Base-by-base conservation (phyloP, 2,888 invertebrate genomes). In the Drosophila neotestacea region DNA sequence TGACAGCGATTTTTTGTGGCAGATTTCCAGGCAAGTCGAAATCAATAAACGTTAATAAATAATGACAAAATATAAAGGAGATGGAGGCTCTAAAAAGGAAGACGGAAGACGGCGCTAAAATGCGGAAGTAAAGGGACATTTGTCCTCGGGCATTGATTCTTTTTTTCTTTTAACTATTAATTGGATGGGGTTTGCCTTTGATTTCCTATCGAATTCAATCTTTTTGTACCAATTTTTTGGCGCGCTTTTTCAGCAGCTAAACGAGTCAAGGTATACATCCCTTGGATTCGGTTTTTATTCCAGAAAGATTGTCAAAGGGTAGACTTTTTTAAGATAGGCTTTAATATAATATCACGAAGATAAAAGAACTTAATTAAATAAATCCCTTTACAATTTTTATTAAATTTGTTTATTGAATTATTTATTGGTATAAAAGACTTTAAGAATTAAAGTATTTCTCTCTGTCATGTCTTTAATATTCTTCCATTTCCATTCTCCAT, bases 21-120 rank as follows among this genome's bases (percentile, higher is more conserved):
- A 72, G 85, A 81, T 78, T 66, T 65, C 38, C 68, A 61, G 44
- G 77, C 80, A 77, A 77, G 71, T 73, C 82, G 80, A 79, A 83
- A 81, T 89, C 86, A 81, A 87, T 85, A 81, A 73, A 75, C 79
- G 72, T 78, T 81, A 87, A 86, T 86, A 86, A 90, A 88, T 85
- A 87, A 79, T 70, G 74, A 65, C 51, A 72, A 81, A 69, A 66
- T 72, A 48, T 66, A 59, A 41, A 55, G 47, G 61, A 41, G 10
- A 10, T 4, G 9, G 41, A 16, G 38, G n/a, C 11, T 22, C 16
- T 34, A 47, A 13, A n/a, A 30, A 59, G 60, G 41, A 55, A 68
- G 36, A 27, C 7, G 47, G 11, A 68, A 78, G 47, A 68, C 73
- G 79, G 87, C 87, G 87, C 88, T 69, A 65, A 73, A 79, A 85